Evolutionary conservation across 2,888 invertebrate genomes (phyloP).

Genomic region (Lamproptera curius): DNA sequence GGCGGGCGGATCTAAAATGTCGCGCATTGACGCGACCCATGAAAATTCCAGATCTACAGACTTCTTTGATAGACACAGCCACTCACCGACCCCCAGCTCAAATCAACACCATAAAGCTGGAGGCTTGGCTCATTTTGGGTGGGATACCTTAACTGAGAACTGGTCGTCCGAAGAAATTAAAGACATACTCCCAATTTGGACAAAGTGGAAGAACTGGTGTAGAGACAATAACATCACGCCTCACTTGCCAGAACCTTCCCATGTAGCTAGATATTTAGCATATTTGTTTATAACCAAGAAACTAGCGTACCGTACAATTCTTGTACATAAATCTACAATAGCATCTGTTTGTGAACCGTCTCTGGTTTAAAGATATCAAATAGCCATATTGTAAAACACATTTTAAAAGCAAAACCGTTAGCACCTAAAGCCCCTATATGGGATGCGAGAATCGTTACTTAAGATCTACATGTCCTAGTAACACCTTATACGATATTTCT

Average conservation of each 20-base stretch:
- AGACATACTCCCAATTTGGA: neutral
- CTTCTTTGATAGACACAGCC: no score
- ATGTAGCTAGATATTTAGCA: neutral
- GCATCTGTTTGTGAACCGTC: neutral
- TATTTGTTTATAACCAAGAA: neutral
- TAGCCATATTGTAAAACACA: slow-evolving; percentile 9
- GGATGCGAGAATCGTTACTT: slow-evolving; percentile 22
- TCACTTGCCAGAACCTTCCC: neutral
- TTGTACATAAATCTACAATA: neutral
- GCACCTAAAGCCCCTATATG: slow-evolving; percentile 22
- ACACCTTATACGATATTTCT: neutral
- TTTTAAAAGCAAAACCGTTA: slow-evolving; percentile 23
- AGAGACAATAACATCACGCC: neutral
- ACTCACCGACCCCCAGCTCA: no score
- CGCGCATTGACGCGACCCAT: no score
- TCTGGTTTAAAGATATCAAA: neutral
- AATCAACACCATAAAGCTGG: no score
- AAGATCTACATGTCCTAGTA: slow-evolving; percentile 5
- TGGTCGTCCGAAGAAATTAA: neutral
- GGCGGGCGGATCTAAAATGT: neutral
- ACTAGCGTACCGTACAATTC: neutral
- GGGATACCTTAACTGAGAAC: neutral
- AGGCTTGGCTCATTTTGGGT: neutral
- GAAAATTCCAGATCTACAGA: neutral
- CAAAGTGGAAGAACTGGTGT: neutral